Percentiles rank a stretch among this genome's conserved stretches.
Evolutionary conservation across 1,140 invertebrate species (phyloP).

Genomic region (Sinella curviseta): DNA sequence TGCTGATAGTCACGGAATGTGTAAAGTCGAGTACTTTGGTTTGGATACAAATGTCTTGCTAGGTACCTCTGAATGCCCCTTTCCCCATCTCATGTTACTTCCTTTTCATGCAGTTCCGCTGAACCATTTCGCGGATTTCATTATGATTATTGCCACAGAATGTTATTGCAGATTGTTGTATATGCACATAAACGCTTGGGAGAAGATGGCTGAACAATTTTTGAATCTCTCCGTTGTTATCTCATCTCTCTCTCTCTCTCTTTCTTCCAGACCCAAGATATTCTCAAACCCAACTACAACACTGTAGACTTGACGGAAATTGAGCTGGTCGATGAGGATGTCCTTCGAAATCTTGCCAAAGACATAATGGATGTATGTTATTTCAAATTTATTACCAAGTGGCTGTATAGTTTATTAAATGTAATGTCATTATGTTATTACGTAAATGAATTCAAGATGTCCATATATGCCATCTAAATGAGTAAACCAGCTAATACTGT

Average conservation of each 20-base stretch:
- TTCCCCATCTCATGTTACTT: neutral
- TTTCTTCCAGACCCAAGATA: constrained; percentile 64
- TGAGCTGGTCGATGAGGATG: constrained; percentile 79
- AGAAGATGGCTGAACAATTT: neutral
- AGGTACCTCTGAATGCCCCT: neutral
- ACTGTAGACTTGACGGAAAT: constrained; percentile 92
- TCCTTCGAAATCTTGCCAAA: constrained; percentile 70
- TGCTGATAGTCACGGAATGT: neutral
- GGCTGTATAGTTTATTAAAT: no score
- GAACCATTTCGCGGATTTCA: neutral
- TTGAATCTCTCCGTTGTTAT: neutral
- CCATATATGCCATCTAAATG: neutral
- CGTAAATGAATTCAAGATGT: neutral
- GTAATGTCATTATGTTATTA: no score
- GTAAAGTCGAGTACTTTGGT: neutral
- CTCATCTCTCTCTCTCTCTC: no score
- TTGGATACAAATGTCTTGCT: neutral
- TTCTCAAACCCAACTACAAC: constrained; percentile 86
- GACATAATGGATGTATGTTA: constrained; percentile 70
- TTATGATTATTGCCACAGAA: neutral
- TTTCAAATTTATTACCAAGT: no score
- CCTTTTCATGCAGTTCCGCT: neutral
- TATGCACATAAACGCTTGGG: neutral
- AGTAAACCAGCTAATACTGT: no score
- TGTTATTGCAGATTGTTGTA: neutral